phyloP scores from a whole-genome alignment of 2,888 invertebrate species.

The Drosophila quinaria region DNA sequence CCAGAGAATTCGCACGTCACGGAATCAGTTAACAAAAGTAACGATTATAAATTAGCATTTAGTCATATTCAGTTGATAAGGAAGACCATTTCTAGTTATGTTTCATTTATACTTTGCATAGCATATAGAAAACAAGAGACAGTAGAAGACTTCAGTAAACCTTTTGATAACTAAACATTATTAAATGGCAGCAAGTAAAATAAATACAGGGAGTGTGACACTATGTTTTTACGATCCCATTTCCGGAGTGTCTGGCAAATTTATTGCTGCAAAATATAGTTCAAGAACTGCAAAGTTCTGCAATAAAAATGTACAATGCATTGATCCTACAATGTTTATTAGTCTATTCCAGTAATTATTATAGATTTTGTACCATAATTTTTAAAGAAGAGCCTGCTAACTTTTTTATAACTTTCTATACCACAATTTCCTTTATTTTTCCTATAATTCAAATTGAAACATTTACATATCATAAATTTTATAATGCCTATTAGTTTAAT shows the following conservation, averaged over 20 bases:
- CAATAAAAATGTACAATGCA: neutral
- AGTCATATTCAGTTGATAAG: conserved; percentile 32
- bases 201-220: neutral
- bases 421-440: too few species aligned
- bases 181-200: neutral
- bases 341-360: neutral
- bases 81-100: conserved; percentile 13
- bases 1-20: conserved; percentile 25
- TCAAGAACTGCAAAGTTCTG: neutral
- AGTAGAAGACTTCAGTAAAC: neutral
- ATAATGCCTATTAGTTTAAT: too few species aligned
- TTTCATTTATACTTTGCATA: conserved; percentile 3
- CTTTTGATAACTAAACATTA: neutral
- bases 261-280: conserved; percentile 3
- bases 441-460: too few species aligned
- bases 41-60: conserved; percentile 48
- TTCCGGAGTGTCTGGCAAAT: conserved; percentile 9
- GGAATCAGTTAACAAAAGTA: conserved; percentile 20
- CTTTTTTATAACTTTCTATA: too few species aligned
- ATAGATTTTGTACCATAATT: neutral
- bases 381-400: neutral
- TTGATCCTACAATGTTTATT: neutral
- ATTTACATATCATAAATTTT: too few species aligned
- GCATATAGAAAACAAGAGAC: neutral
- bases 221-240: conserved; percentile 27